A percentile compares a stretch with the other conserved stretches of the same genome.
Evolutionary conservation across 2,113 vertebrate species (phyloP).

Genomic region (Bos javanicus): DNA sequence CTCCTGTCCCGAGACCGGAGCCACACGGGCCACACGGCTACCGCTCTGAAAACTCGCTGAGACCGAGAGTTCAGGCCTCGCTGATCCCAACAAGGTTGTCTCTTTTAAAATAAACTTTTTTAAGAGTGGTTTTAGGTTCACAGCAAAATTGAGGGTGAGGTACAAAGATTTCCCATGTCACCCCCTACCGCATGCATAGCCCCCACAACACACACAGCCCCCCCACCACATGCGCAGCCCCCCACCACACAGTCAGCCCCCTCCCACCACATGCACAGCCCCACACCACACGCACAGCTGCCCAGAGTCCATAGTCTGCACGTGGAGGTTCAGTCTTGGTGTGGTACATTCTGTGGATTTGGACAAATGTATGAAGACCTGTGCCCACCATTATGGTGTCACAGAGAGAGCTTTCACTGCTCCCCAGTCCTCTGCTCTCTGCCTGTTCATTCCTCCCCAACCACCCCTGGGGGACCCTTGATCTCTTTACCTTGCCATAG

Average conservation of each 20-base stretch:
- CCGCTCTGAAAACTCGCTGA: rapidly evolving
- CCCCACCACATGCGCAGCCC: neutral
- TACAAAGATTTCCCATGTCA: neutral
- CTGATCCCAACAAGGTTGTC: rapidly evolving
- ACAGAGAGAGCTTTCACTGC: neutral
- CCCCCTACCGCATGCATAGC: rapidly evolving
- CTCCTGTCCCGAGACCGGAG: neutral
- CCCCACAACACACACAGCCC: neutral
- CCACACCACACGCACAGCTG: neutral
- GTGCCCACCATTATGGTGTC: neutral
- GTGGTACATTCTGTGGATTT: neutral
- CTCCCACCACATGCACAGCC: neutral
- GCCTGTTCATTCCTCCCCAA: neutral
- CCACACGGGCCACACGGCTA: rapidly evolving
- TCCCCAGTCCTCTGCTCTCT: neutral
- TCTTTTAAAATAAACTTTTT: neutral
- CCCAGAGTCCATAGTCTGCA: neutral
- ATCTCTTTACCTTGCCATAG: rapidly evolving
- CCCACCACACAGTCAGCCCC: no score
- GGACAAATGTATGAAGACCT: neutral
- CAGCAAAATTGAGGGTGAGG: neutral
- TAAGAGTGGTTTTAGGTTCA: neutral
- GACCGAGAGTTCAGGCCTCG: rapidly evolving
- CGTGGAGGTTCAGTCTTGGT: neutral
- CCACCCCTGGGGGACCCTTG: neutral